These are phyloP conservation scores for Pseudomyrmex flavicornis DNA, from an alignment of 1,140 invertebrate genomes.

Conservation along the genomic window DNA sequence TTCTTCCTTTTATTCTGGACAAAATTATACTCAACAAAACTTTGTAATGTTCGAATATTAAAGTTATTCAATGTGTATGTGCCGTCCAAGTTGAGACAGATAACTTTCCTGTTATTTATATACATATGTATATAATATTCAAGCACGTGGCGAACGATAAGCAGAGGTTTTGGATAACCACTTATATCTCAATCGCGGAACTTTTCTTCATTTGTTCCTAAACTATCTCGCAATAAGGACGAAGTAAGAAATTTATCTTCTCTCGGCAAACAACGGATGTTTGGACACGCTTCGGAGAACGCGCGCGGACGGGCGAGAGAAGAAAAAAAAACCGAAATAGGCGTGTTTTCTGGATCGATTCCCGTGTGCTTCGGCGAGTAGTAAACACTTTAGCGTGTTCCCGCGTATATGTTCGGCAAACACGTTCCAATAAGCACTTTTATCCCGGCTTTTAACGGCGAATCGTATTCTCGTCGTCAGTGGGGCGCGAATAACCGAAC, in stretches of 20 bases:
- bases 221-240: neutral
- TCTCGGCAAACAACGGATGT: constrained; percentile 39
- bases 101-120: neutral
- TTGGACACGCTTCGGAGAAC: constrained; percentile 25
- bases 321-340: constrained; percentile 9
- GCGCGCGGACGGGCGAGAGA: neutral
- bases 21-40: too few relatives aligned
- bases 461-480: constrained; percentile 53
- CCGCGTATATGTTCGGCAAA: constrained; percentile 42
- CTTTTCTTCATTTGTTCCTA: neutral
- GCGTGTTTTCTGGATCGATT: constrained; percentile 53
- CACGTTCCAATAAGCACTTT: constrained; percentile 64
- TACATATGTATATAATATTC: neutral
- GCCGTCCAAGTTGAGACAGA: neutral
- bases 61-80: neutral
- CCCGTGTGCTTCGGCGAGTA: constrained; percentile 43
- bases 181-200: neutral
- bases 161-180: neutral
- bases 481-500: constrained; percentile 43
- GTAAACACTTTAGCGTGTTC: constrained; percentile 57
- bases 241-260: constrained; percentile 51
- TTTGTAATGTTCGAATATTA: too few relatives aligned
- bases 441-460: constrained; percentile 58
- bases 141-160: neutral
- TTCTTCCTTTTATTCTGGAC: too few relatives aligned